Evolutionary conservation across 2,888 invertebrate genomes (phyloP), one percentile per base, ranked within the genome.

Genomic region (Lissonota sp.): DNA sequence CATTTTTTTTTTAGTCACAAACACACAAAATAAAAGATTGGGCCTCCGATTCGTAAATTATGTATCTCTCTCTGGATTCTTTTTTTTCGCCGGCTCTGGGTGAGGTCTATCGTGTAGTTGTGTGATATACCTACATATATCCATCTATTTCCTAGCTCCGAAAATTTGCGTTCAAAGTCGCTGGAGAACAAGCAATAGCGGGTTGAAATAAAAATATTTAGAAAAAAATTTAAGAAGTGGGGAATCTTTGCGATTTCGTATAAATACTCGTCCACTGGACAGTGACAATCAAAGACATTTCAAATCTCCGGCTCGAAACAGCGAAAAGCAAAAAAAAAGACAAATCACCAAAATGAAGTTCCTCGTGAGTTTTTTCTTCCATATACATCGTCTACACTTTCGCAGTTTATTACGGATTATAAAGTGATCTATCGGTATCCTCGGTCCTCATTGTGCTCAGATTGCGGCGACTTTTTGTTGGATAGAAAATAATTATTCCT

Each of bases 321-420:
- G 49, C 46, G 55, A 69, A 83, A 83, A 80, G 26, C 26, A 26
- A 26, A 26, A 26, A 26, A 26, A 26, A 26, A 26, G 26, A 3
- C 49, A 55, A 79, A 72, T 71, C 79, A 71, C 63, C 85, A 88
- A 84, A 84, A 91, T 91, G 91, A 91, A 91, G 84, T 90, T 88
- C 86, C 72, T 91, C 84, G 91, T 91, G 86, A 91, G 90, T 90
- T 84, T 84, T 14, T 69, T 80, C 10, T 57, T 40, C 44, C 1
- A 14, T 67, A 57, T 12, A 63, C 26, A 10, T 46, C 70, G 57
- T 69, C 44, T 51, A 58, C 14, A 64, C 12, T 64, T 53, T 77
- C 51, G 60, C 69, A 57, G 74, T 77, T 62, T 49, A 12, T 6
- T 4, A 76, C 40, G 49, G 14, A n/a, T 49, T 46, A 26, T 8